Conservation (phyloP, 2,888 invertebrate species). For the Trichogramma dendrolimi region DNA sequence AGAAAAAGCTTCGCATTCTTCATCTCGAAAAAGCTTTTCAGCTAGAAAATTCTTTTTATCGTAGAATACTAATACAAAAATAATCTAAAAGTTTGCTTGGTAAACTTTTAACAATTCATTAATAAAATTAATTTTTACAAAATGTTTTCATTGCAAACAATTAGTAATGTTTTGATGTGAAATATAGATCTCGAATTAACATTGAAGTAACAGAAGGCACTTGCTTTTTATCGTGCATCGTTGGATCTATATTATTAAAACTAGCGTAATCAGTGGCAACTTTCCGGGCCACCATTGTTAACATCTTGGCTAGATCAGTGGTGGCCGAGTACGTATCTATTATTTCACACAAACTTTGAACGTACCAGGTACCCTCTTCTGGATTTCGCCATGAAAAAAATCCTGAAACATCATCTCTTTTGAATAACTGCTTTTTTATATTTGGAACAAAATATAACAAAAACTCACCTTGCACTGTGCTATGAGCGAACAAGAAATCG, state of each 20-base stretch:
- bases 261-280: constrained; percentile 57
- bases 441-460: not conserved
- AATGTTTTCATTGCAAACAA: not conserved
- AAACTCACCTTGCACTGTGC: constrained; percentile 56
- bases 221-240: constrained; percentile 52
- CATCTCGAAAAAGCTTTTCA: no score
- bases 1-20: no score
- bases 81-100: not conserved
- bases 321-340: constrained; percentile 50
- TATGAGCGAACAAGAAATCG: constrained; percentile 59
- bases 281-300: constrained; percentile 53
- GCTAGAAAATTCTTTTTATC: not conserved
- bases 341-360: constrained; percentile 57
- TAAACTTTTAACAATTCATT: not conserved
- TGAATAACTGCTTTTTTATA: not conserved
- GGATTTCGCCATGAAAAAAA: constrained; percentile 58
- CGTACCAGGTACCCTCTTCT: constrained; percentile 58
- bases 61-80: not conserved
- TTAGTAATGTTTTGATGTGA: constrained; percentile 35
- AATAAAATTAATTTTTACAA: not conserved
- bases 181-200: constrained; percentile 52
- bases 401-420: constrained; percentile 44
- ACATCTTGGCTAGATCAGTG: constrained; percentile 55
- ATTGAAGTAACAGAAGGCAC: constrained; percentile 56
- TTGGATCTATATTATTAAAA: constrained; percentile 36